These are phyloP conservation scores for Corapipo altera DNA, from an alignment of 2,113 vertebrate species.

Conservation along the genomic window DNA sequence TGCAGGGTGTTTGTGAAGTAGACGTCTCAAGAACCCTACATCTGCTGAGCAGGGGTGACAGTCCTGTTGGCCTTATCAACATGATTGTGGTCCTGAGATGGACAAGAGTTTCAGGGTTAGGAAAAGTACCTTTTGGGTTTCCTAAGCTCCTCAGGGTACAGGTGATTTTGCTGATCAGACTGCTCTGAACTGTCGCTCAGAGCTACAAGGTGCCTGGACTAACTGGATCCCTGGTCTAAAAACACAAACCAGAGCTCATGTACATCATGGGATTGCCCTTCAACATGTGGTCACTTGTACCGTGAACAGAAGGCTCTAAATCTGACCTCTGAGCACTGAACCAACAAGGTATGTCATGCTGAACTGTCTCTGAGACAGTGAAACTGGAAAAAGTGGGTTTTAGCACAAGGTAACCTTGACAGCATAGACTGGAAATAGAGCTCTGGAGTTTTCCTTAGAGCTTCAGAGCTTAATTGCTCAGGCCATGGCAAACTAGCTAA, in stretches of 20 bases:
- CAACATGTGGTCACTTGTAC: neutral
- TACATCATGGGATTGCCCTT: neutral
- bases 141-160: neutral
- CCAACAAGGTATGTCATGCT: neutral
- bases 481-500: neutral
- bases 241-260: neutral
- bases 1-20: neutral
- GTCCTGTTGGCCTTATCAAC: neutral
- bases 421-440: neutral
- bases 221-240: neutral
- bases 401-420: neutral
- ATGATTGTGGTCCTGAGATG: fast-evolving
- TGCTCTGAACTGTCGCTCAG: neutral
- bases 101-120: neutral
- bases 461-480: neutral
- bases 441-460: neutral
- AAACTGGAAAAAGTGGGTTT: neutral
- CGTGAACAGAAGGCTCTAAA: neutral
- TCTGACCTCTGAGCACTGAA: neutral
- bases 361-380: neutral
- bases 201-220: neutral
- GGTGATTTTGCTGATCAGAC: neutral
- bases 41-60: neutral
- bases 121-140: neutral
- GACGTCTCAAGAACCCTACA: fast-evolving